phyloP scores from a whole-genome alignment of 2,797 vertebrate genomes.

The Pampus argenteus region DNA sequence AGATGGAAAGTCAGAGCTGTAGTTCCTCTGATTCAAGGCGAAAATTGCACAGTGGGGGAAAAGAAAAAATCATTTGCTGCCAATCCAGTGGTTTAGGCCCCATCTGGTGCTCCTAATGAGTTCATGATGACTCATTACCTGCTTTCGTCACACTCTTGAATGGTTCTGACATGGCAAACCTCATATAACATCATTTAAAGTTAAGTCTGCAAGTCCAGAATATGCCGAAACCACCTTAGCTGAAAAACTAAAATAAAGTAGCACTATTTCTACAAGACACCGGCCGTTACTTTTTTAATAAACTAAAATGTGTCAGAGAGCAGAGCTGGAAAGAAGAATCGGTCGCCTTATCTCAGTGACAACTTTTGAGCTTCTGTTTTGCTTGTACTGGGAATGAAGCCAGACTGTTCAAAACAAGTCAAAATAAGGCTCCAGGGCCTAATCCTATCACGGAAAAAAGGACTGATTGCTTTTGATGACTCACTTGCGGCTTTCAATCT shows the following conservation, averaged over 20 bases:
- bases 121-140: conserved; percentile 62
- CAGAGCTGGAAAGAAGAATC: no score
- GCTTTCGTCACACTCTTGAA: conserved; percentile 45
- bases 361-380: neutral
- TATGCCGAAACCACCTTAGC: neutral
- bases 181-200: conserved; percentile 10
- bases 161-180: conserved; percentile 11
- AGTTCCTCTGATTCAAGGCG: conserved; percentile 31
- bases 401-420: neutral
- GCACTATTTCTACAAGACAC: neutral
- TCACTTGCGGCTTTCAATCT: neutral
- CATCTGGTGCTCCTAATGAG: conserved; percentile 57
- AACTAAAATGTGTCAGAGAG: no score
- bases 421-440: neutral
- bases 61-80: conserved; percentile 55
- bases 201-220: neutral
- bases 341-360: no score
- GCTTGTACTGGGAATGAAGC: neutral
- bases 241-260: neutral
- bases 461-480: neutral
- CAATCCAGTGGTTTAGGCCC: conserved; percentile 46
- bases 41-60: conserved; percentile 50
- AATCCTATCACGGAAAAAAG: neutral
- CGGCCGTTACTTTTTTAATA: no score
- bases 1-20: conserved; percentile 20